Percentiles rank a stretch among this genome's conserved stretches.
Evolutionary conservation across 2,888 invertebrate genomes (phyloP).

Genomic region (Latrodectus hesperus): DNA sequence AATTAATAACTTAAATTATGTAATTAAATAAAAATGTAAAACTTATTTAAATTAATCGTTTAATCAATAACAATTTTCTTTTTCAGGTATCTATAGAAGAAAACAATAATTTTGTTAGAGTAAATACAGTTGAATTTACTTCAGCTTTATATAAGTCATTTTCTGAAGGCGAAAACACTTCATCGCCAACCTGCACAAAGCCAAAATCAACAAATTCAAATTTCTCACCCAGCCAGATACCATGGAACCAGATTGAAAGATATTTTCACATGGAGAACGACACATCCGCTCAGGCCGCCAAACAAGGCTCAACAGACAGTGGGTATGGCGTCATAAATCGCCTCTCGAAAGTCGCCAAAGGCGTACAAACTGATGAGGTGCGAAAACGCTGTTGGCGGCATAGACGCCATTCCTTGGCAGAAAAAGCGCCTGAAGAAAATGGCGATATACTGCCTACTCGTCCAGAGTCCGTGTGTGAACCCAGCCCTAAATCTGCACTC

Average conservation of each 20-base stretch:
- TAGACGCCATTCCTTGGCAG: background rate
- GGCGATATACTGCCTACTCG: background rate
- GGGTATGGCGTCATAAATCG: constrained; percentile 29
- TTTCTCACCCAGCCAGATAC: background rate
- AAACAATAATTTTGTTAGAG: too few species aligned
- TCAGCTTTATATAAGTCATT: too few species aligned
- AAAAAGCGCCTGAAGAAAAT: constrained; percentile 1
- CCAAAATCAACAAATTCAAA: background rate
- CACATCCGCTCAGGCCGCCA: constrained; percentile 8
- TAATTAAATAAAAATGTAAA: too few species aligned
- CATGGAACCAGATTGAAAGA: constrained; percentile 57
- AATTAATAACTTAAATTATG: too few species aligned
- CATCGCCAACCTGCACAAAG: background rate
- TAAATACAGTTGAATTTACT: too few species aligned
- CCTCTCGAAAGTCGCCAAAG: constrained; percentile 44
- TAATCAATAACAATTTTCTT: too few species aligned
- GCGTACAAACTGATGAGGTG: constrained; percentile 50
- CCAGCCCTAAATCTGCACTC: constrained; percentile 28
- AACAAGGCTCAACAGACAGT: background rate
- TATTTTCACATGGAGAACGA: constrained; percentile 8
- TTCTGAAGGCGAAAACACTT: too few species aligned
- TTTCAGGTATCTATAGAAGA: too few species aligned
- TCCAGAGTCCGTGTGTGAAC: constrained; percentile 9
- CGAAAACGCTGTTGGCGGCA: constrained; percentile 57
- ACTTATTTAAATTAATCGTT: too few species aligned